Base-by-base conservation (phyloP, 1,140 invertebrate species). In the Liolophura sinensis region DNA sequence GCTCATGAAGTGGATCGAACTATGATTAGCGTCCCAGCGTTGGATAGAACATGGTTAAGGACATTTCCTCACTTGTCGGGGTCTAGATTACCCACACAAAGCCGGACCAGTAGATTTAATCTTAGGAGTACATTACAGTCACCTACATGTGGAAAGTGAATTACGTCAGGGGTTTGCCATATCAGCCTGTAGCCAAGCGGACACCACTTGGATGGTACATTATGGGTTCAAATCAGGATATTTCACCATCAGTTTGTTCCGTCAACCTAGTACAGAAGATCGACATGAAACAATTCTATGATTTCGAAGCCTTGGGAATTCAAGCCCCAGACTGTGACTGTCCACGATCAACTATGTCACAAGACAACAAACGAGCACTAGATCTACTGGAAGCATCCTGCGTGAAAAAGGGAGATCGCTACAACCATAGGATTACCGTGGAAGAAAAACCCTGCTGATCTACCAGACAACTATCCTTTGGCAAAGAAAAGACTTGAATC, bases 121-220 rank as follows among this genome's bases (percentile, higher is more conserved):
- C 47, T 48, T 61, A 48, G 59, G 59, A 18, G 47, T 61, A 14
- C 59, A 61, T 7, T 61, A 61, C 57, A 47, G 27, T n/a, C 59
- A 61, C 50, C 59, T 61, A 4, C 59, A 61, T 46, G 27, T 24
- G 4, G 59, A 61, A 7, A n/a, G 15, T 5, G 59, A 61, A 18
- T 12, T 40, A 11, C 27, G 59, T 15, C 27, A 14, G 20, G 59
- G 59, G n/a, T 9, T 48, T 61, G 6, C 59, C 59, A 18, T 61
- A 47, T 61, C 40, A 61, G n/a, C 59, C 59, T 5, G 24, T 61
- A 20, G 59, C 59, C 15, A 61, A 61, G n/a, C n/a, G n/a, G n/a
- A n/a, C n/a, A n/a, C n/a, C n/a, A n/a, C n/a, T n/a, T n/a, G n/a
- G n/a, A n/a, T 22, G 40, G 46, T 11, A 31, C 59, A 20, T 20